Base-by-base conservation (phyloP, 2,797 vertebrate genomes). In the Okamejei kenojei region DNA sequence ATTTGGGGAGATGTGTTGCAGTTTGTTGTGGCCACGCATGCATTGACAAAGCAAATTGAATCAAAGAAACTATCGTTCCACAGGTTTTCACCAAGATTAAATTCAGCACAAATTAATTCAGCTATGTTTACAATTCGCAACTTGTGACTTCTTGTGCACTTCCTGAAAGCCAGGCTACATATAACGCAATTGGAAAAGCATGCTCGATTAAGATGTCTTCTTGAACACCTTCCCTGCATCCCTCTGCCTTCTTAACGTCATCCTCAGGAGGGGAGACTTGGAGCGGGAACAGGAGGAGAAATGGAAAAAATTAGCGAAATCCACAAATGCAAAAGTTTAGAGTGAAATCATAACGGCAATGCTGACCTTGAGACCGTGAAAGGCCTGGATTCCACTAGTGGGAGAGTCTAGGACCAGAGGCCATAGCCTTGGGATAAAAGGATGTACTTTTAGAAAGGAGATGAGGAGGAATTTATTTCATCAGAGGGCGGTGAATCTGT, bases 101-200 rank as follows among this genome's bases (percentile, higher is more conserved):
- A 88, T 88, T 88, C n/a, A 88, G 84, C n/a, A 35, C 63, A 88
- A 88, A 65, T 65, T 88, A 63, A 88, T 35, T 88, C 84, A 68
- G 63, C 61, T 68, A 21, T 15, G 68, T 68, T 65, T 88, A 65
- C 84, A 65, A 65, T 88, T 88, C 84, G 11, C 65, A 88, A 35
- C 13, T 88, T 88, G 32, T 88, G n/a, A 35, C 63, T 29, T 17
- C 5, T 65, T 86, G 58, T 63, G n/a, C 82, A 35, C 84, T 68
- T 68, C n/a, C 84, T 68, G n/a, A 17, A 88, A 35, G 84, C 17
- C 10, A 65, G 61, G 84, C 7, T 29, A 8, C 19, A 9, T 26
- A 35, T 35, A 21, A 32, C 13, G n/a, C 82, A 32, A 65, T 86
- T 86, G 8, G 61, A 88, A 32, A 68, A 88, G 84, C 84, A 68